Evolutionary conservation across 2,888 invertebrate species (phyloP), one percentile per base, ranked within the genome.

Genomic region (Heliconius hortense): DNA sequence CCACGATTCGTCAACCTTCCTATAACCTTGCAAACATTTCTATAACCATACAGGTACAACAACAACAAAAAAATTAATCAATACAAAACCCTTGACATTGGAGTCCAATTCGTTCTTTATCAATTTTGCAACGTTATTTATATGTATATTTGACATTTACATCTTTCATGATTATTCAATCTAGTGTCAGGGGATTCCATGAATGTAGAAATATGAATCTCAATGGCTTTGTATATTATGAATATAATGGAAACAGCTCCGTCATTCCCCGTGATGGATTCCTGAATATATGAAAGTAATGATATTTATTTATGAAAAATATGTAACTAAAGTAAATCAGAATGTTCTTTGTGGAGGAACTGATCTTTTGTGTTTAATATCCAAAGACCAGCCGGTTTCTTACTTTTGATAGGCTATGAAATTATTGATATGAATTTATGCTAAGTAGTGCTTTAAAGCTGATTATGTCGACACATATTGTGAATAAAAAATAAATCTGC

Each of bases 211-310:
- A 66, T 69, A 69, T 69, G 28, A 31, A 56, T 53, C n/a, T 69
- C 56, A 13, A 69, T 69, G 35, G 28, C 31, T 69, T 63, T 48
- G 28, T 28, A 28, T 53, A 43, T 64, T 31, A 48, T 53, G 48
- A 35, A 31, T 48, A 39, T 72, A 64, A 48, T 64, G 31, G 21
- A 43, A 72, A 48, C 4, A 72, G 60, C 31, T 63, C 28, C 21
- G 64, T 72, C 48, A 72, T 64, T 64, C n/a, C 48, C 48, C n/a
- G 53, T 43, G 35, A 72, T 62, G 59, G 60, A n/a, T 72, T 62
- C n/a, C 48, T 64, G 64, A 72, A 48, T 72, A 72, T 53, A 72
- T 64, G n/a, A 48, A 72, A 64, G 48, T 63, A 39, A 69, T 56
- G 31, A 69, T 69, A 56, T 56, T 35, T 69, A 69, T 56, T 56